Conservation (phyloP, 1,140 invertebrate genomes). For the Caenorhabditis brenneri region DNA sequence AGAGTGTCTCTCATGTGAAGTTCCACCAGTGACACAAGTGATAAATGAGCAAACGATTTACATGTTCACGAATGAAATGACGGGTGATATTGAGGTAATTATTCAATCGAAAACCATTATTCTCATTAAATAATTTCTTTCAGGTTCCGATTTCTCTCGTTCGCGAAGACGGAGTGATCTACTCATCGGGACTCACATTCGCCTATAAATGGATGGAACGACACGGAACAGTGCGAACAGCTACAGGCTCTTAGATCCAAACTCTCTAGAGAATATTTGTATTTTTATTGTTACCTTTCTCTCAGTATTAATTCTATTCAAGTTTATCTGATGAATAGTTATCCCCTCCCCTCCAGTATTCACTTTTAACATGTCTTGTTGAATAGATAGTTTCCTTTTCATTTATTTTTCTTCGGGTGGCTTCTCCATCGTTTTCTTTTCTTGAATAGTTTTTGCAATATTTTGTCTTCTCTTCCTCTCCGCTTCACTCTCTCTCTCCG, state of each 20-base stretch:
- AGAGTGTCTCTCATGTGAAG: background rate
- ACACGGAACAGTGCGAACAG: conserved; percentile 74
- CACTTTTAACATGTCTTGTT: too few species aligned
- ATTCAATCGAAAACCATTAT: too few species aligned
- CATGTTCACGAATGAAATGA: conserved; percentile 1
- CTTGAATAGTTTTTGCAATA: conserved; percentile 24
- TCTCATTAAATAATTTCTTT: conserved; percentile 33
- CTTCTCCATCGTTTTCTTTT: conserved; percentile 6
- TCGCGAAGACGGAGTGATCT: conserved; percentile 96
- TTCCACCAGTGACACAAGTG: background rate
- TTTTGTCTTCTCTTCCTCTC: background rate
- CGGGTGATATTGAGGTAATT: background rate
- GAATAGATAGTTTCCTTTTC: too few species aligned
- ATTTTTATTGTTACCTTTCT: too few species aligned
- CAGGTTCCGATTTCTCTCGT: conserved; percentile 92
- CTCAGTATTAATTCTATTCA: background rate
- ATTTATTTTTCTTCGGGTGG: background rate
- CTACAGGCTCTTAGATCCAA: conserved; percentile 76
- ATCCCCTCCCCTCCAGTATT: too few species aligned
- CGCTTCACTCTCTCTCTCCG: too few species aligned
- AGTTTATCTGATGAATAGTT: too few species aligned
- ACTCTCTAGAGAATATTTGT: too few species aligned
- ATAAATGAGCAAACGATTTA: conserved; percentile 18
- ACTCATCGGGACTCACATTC: conserved; percentile 96
- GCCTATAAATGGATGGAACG: conserved; percentile 74